These are phyloP conservation scores for Zosterops hypoxanthus DNA, from an alignment of 2,113 vertebrate genomes.

Conservation along the genomic window DNA sequence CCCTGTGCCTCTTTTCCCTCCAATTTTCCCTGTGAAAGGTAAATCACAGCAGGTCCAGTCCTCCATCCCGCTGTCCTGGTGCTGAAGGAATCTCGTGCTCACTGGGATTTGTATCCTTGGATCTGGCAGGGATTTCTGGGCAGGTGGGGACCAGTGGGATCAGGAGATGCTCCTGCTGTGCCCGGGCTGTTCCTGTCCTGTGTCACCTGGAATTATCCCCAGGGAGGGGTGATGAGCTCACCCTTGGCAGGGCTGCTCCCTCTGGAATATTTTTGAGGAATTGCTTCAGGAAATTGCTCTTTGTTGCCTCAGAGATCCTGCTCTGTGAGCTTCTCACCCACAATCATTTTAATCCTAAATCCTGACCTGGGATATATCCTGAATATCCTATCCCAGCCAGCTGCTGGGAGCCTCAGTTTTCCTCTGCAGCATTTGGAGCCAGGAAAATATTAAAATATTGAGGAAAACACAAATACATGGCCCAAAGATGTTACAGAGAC, in stretches of 20 bases:
- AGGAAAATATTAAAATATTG: background rate
- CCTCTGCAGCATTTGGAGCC: background rate
- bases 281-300: background rate
- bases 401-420: background rate
- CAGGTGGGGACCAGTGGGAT: slow-evolving; percentile 14
- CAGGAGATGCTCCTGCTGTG: background rate
- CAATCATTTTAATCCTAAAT: background rate
- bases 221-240: background rate
- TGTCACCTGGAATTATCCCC: background rate
- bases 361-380: background rate
- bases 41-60: background rate
- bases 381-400: background rate
- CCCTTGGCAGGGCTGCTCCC: background rate
- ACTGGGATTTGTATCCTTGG: background rate
- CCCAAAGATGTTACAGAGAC: background rate
- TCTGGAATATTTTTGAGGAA: background rate
- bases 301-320: too few species aligned
- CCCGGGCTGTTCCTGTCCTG: background rate
- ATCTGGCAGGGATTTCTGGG: background rate
- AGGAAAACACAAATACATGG: background rate
- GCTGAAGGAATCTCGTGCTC: background rate
- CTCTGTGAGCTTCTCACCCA: background rate
- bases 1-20: too few species aligned
- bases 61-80: background rate
- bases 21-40: background rate